A percentile compares a stretch with the other conserved stretches of the same genome.
Evolutionary conservation across 2,888 invertebrate genomes (phyloP).

Genomic region (Magallana nippona): DNA sequence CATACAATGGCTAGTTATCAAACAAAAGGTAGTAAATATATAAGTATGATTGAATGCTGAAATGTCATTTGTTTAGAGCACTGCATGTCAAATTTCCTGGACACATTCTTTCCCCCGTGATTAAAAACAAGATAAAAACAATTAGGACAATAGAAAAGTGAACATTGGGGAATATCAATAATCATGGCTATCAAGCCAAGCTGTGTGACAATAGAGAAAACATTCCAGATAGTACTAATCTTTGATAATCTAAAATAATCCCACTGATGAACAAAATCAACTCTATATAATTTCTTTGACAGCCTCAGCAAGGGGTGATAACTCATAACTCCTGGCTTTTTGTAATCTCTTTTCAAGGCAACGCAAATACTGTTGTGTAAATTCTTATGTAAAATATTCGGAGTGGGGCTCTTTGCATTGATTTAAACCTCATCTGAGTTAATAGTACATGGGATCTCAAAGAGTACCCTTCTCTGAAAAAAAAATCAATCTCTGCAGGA

Average conservation of each 20-base stretch:
- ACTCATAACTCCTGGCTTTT: background rate
- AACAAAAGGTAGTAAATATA: too few relatives aligned
- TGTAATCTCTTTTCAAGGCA: background rate
- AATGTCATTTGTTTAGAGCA: too few relatives aligned
- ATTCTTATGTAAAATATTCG: too few relatives aligned
- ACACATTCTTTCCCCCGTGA: background rate
- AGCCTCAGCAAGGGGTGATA: slow-evolving; percentile 3
- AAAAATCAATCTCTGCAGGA: too few relatives aligned
- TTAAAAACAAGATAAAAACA: background rate
- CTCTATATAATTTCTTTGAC: slow-evolving; percentile 1
- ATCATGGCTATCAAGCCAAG: background rate
- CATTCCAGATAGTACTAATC: background rate
- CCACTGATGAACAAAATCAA: background rate
- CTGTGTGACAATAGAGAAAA: background rate
- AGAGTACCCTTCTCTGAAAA: too few relatives aligned
- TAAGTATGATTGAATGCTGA: too few relatives aligned
- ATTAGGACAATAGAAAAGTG: background rate
- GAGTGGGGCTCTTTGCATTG: too few relatives aligned
- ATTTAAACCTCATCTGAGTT: too few relatives aligned
- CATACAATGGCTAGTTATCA: too few relatives aligned
- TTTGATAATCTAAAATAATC: background rate
- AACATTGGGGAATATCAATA: background rate
- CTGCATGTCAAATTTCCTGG: background rate
- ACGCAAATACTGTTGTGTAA: background rate
- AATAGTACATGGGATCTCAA: too few relatives aligned